A percentile compares a stretch with the other conserved stretches of the same genome.
Evolutionary conservation across 2,113 vertebrate species (phyloP).

Genomic region (Sphyrna mokarran): DNA sequence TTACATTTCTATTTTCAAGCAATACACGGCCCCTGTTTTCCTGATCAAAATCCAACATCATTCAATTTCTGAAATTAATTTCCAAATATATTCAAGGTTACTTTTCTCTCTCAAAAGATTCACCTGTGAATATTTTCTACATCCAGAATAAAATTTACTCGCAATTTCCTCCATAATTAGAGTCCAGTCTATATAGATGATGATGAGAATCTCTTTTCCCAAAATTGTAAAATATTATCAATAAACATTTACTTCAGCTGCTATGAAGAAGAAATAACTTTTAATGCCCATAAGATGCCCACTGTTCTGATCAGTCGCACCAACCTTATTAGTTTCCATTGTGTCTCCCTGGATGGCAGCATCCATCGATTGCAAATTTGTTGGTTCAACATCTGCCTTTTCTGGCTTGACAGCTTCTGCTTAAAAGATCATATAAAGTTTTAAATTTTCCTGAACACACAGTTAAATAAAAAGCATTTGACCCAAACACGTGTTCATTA

Average conservation of each 20-base stretch:
- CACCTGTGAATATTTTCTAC: background rate
- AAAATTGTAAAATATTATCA: background rate
- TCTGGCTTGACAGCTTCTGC: constrained; percentile 28
- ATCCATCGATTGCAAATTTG: background rate
- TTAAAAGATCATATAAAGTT: background rate
- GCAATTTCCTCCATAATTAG: background rate
- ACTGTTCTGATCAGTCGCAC: background rate
- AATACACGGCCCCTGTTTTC: background rate
- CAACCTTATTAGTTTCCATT: background rate
- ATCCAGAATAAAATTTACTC: background rate
- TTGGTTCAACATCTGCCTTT: background rate
- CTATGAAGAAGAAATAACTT: background rate
- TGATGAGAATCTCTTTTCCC: background rate
- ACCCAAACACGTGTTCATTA: background rate
- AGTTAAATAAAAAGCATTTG: background rate
- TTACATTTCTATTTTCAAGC: background rate
- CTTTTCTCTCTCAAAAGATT: background rate
- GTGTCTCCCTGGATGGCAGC: background rate
- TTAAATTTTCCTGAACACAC: background rate
- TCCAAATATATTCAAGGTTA: background rate
- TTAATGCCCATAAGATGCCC: background rate
- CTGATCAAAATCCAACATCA: background rate
- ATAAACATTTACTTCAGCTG: background rate
- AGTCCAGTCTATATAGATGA: background rate
- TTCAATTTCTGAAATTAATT: background rate